Evolutionary conservation across 2,113 vertebrate genomes (phyloP).

Genomic region (Mirounga angustirostris): DNA sequence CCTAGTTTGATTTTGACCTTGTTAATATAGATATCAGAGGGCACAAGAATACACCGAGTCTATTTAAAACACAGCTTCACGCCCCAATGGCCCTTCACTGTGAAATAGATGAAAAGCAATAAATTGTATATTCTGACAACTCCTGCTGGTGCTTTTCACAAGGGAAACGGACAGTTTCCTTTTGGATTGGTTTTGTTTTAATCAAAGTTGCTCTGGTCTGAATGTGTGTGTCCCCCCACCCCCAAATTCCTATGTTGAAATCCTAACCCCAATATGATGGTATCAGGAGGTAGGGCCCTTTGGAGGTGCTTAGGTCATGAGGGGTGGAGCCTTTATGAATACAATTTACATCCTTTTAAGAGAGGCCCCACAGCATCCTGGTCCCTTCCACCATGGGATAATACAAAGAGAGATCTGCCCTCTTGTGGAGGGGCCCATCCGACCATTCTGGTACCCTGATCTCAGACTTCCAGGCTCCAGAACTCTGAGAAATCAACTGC

Average conservation of each 20-base stretch:
- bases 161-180: not conserved
- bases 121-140: not conserved
- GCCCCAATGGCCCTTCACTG: not conserved
- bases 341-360: not conserved
- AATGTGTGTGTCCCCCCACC: not conserved
- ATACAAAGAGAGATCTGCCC: not conserved
- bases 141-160: not conserved
- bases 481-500: not conserved
- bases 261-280: not conserved
- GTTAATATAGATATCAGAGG: slow-evolving; percentile 45
- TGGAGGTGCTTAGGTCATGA: not conserved
- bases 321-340: not conserved
- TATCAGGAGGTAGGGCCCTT: not conserved
- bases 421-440: not conserved
- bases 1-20: slow-evolving; percentile 62
- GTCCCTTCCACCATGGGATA: not conserved
- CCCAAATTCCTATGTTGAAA: not conserved
- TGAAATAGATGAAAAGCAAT: not conserved
- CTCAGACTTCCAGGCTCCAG: not conserved
- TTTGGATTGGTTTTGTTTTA: not conserved
- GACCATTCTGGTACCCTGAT: not conserved
- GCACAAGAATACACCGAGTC: not conserved
- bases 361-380: not conserved
- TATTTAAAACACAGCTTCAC: not conserved
- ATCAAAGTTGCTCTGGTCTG: not conserved